Evolutionary conservation across 1,140 invertebrate genomes (phyloP).

Genomic region (Papilio xuthus): DNA sequence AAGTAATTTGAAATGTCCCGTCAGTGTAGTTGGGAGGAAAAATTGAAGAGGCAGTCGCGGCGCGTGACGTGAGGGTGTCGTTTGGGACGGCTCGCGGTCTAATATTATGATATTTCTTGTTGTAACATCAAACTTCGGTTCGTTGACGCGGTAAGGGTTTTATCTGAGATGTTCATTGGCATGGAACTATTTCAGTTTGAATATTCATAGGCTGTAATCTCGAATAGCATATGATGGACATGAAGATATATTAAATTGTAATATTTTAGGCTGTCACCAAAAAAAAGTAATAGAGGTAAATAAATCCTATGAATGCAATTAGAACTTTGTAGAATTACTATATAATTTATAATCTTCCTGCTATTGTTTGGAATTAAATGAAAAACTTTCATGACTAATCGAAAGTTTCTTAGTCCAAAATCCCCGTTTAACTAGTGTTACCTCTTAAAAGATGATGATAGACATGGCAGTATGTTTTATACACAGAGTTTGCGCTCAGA

Average conservation of each 20-base stretch:
- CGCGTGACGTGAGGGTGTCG: slow-evolving; percentile 46
- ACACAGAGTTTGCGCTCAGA: too few relatives aligned
- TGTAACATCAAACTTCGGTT: slow-evolving; percentile 25
- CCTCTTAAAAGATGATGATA: too few relatives aligned
- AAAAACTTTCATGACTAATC: too few relatives aligned
- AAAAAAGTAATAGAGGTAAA: neutral
- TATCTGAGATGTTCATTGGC: slow-evolving; percentile 40
- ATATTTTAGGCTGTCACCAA: neutral
- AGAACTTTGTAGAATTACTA: too few relatives aligned
- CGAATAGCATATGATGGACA: neutral
- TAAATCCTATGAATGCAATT: too few relatives aligned
- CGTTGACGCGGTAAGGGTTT: slow-evolving; percentile 37
- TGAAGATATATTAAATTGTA: neutral
- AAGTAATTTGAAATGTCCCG: slow-evolving; percentile 37
- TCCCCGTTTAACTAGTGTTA: too few relatives aligned
- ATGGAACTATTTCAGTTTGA: slow-evolving; percentile 38
- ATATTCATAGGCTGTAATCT: neutral
- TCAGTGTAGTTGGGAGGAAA: slow-evolving; percentile 49
- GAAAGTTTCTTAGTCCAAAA: too few relatives aligned
- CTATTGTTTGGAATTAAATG: too few relatives aligned
- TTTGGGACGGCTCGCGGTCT: slow-evolving; percentile 40
- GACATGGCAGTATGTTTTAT: too few relatives aligned
- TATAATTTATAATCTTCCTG: too few relatives aligned
- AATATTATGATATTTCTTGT: slow-evolving; percentile 46
- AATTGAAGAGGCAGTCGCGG: slow-evolving; percentile 48